Evolutionary conservation across 2,797 vertebrate species (phyloP), one percentile per base, ranked within the genome.

Genomic region (Sternotherus odoratus): DNA sequence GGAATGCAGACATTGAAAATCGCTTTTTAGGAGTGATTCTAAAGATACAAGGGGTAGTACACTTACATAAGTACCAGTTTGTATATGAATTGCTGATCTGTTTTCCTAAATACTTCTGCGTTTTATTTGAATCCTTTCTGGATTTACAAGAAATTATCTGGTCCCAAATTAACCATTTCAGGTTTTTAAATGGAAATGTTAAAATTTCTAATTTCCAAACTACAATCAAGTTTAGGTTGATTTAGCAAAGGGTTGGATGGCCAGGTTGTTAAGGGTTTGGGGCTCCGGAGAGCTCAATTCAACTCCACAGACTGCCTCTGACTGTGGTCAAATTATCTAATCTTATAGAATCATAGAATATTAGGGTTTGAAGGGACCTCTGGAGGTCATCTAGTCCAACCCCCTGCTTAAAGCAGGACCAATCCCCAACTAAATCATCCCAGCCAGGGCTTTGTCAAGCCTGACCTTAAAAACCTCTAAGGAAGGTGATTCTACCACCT

Each of bases 191-290:
- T 87, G 50, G 77, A 90, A 90, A 60, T 6, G 12, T 88, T 87
- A 77, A 3, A 26, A 78, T 91, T 33, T 82, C 43, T 91, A 3
- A 91, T 89, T 77, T 93, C 84, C 78, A 87, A 81, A 74, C n/a
- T 90, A 77, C 72, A 85, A 0, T 1, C 17, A n/a, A 24, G 21
- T 95, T 77, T 23, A 51, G 6, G 77, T 54, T 54, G 88, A 39
- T 17, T 79, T 90, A 95, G 89, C 49, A 78, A 91, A 83, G 89
- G 79, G 92, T 95, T 93, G 77, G 17, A 74, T 50, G 88, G 36
- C 21, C 30, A 90, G 0, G 0, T 77, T 21, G 4, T 23, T 63
- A 54, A 85, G n/a, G 16, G 11, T 7, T 57, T 2, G 72, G 46
- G 46, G 30, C 4, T 3, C 46, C 9, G 0, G 12, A 33, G 88